Evolutionary conservation across 1,140 invertebrate species (phyloP).

Genomic region (Chironomus striatipennis): DNA sequence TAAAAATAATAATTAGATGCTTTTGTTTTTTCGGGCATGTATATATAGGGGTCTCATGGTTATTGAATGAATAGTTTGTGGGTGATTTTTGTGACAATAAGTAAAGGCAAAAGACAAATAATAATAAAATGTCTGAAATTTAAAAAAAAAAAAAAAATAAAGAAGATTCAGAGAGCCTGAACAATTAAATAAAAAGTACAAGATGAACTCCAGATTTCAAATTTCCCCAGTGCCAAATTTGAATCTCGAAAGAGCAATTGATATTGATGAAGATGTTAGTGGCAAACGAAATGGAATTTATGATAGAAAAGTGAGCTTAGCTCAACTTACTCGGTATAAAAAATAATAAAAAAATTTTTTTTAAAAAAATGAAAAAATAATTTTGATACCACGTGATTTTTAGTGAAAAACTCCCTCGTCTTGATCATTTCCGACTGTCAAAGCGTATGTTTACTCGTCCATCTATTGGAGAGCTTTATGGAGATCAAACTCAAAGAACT

Average conservation of each 20-base stretch:
- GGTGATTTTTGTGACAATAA: background rate
- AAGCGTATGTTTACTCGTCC: constrained; percentile 59
- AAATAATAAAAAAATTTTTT: background rate
- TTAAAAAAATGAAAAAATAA: too few species aligned
- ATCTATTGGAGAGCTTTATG: constrained; percentile 62
- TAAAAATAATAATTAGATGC: background rate
- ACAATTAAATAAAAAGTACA: too few species aligned
- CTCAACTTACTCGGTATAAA: constrained; percentile 39
- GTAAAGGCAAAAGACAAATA: background rate
- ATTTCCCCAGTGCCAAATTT: too few species aligned
- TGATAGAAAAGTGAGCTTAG: constrained; percentile 44
- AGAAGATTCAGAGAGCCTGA: background rate
- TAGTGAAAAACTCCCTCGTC: constrained; percentile 67
- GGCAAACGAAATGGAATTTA: constrained; percentile 32
- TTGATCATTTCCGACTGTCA: constrained; percentile 84
- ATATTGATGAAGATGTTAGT: background rate
- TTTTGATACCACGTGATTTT: background rate
- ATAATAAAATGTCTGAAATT: background rate
- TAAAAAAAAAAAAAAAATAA: background rate
- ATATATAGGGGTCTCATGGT: background rate
- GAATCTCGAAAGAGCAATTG: background rate
- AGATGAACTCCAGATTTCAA: too few species aligned
- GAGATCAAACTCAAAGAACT: constrained; percentile 37
- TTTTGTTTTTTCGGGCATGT: background rate
- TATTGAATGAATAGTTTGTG: background rate